Percentiles rank a stretch among this genome's conserved stretches.
These are phyloP conservation scores for Hirtodrosophila duncani DNA, from an alignment of 2,888 invertebrate genomes.

Conservation along the genomic window DNA sequence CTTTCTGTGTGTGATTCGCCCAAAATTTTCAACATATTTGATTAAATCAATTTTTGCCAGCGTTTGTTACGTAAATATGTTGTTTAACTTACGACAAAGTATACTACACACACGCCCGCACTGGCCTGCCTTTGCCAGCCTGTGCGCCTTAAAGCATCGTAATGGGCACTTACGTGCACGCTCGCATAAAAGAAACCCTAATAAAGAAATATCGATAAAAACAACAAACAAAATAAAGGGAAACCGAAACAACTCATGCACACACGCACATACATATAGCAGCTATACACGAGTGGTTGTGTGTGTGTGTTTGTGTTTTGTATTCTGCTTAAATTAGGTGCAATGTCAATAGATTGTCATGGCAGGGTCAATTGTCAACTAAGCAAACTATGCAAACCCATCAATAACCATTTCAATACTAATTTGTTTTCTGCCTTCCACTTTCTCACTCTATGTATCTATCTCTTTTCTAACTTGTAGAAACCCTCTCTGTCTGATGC, in stretches of 20 bases:
- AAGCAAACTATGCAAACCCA: constrained; percentile 38
- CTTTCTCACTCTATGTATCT: constrained; percentile 2
- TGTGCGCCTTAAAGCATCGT: constrained; percentile 13
- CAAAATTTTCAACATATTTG: constrained; percentile 37
- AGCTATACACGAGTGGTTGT: constrained; percentile 2
- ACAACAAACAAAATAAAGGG: constrained; percentile 46
- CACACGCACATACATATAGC: constrained; percentile 14
- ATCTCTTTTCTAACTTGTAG: constrained; percentile 46
- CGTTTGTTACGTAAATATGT: constrained; percentile 57
- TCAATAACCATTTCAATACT: constrained; percentile 19
- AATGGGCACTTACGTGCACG: constrained; percentile 69
- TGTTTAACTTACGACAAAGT: constrained; percentile 14
- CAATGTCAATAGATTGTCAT: constrained; percentile 49
- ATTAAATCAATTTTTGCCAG: constrained; percentile 52
- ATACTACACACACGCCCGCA: not conserved
- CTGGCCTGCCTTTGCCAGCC: not conserved
- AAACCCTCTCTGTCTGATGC: constrained; percentile 58
- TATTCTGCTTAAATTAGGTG: constrained; percentile 55
- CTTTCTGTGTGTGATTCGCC: constrained; percentile 5
- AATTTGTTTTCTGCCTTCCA: constrained; percentile 6
- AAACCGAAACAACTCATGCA: constrained; percentile 17
- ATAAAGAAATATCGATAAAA: constrained; percentile 70
- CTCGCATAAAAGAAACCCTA: constrained; percentile 70
- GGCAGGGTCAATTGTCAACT: constrained; percentile 35
- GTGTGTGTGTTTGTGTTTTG: constrained; percentile 24